Base-by-base conservation (phyloP, 2,797 vertebrate genomes). In the Phrynocephalus vlangalii region DNA sequence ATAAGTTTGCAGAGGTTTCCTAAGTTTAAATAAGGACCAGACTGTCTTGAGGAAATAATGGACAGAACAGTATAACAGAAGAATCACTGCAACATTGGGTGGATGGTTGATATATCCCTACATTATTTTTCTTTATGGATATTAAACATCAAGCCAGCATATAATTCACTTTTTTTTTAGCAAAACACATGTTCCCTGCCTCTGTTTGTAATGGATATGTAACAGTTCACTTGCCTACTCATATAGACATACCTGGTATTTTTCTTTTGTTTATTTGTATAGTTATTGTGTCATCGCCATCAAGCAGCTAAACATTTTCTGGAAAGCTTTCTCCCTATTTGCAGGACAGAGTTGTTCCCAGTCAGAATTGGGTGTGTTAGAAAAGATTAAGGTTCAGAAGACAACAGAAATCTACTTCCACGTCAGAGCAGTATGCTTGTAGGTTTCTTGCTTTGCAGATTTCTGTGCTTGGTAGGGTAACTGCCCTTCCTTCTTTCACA, bases 11-110 rank as follows among this genome's bases (percentile, higher is more conserved):
- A 85, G 86, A 87, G 18, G 83, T 85, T 91, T 90, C 86, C 83
- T 72, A n/a, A 85, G 83, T 90, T 94, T 91, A 88, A 94, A 77
- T 66, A 92, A 83, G 78, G 70, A 88, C 87, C 92, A 93, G 91
- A 72, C 50, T 81, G 0, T 3, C 89, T 91, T 60, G 66, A 76
- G 79, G 88, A 87, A 89, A 89, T 44, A 24, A 68, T 87, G 52
- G 15, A 67, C 83, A 83, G 24, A 91, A 77, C 56, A 90, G 83
- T 66, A 56, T 24, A 90, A 91, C 82, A 88, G 20, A 94, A 76
- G 44, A 38, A 88, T 79, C 79, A 90, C 63, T 86, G 33, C 30
- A 90, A 89, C 11, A 73, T 28, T 38, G 63, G 87, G 92, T 89
- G 79, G 30, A 73, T 85, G 26, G 48, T 73, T 86, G 50, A 44